Base-by-base conservation (phyloP, 2,888 invertebrate species). In the Trachelus stipa region DNA sequence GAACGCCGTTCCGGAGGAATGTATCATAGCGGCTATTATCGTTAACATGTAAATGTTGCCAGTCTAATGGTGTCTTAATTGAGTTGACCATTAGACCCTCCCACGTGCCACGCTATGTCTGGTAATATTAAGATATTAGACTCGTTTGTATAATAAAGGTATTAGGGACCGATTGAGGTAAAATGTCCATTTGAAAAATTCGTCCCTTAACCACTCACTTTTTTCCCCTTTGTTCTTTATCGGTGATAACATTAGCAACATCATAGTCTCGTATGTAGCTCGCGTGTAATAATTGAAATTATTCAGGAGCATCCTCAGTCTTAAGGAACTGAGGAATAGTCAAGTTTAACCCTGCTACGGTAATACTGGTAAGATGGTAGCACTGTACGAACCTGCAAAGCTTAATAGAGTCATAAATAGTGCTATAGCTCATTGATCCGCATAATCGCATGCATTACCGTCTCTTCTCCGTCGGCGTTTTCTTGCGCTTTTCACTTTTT, bases 361-460 rank as follows among this genome's bases (percentile, higher is more conserved):
- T 56, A 11, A 56, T 9, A 2, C 56, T 3, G 23, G 23, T 9
- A 56, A 56, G 56, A 9, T 34, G 71, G 12, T 31, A 34, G 71
- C 23, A 33, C 11, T 34, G 31, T 71, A 33, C 71, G 31, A 31
- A 34, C 31, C 33, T 34, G 71, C 34, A 31, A 79, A 78, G 79
- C 79, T 85, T 88, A 88, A 90, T 90, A 90, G 88, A 90, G 90
- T 85, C 90, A 89, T 90, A 90, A 90, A 90, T 90, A 89, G 88
- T 86, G 85, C 86, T 87, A 87, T 88, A 89, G 88, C 89, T 88
- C 89, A 90, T 90, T 90, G 90, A 90, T 89, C 89, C 89, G 88
- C 88, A 88, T 90, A 90, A 90, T 90, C 89, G 89, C 88, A 89
- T 89, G 89, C 87, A 90, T 90, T 90, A 90, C 89, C 85, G 84